A percentile compares a stretch with the other conserved stretches of the same genome.
These are phyloP conservation scores for Pelochelys cantorii DNA, from an alignment of 2,797 vertebrate species.

Conservation along the genomic window DNA sequence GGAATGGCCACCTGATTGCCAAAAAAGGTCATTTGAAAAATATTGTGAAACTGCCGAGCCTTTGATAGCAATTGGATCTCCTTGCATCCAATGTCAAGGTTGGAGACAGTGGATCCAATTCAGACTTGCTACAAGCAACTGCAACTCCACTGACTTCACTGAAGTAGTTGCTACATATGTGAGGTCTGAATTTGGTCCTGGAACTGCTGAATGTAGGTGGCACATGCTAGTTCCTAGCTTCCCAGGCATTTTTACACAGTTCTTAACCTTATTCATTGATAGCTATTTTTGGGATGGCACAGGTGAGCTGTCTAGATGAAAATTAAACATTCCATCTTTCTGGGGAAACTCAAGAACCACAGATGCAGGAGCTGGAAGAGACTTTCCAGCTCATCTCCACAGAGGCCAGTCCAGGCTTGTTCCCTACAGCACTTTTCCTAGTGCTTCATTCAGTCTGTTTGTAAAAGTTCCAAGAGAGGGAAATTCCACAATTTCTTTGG, in stretches of 20 bases:
- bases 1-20: not conserved
- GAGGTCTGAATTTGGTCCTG: not conserved
- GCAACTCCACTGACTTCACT: not conserved
- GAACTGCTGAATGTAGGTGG: not conserved
- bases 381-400: not conserved
- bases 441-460: not conserved
- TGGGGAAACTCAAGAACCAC: not conserved
- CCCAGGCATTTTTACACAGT: not conserved
- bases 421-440: not conserved
- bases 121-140: not conserved
- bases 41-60: not conserved
- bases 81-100: not conserved
- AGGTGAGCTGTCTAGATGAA: not conserved
- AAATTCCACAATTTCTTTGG: not conserved
- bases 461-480: not conserved
- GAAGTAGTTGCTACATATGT: not conserved
- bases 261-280: not conserved
- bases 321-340: not conserved
- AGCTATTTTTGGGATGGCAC: constrained; percentile 8
- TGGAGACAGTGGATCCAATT: not conserved
- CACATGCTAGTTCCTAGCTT: not conserved
- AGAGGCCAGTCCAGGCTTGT: not conserved
- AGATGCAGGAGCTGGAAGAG: not conserved
- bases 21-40: not conserved
- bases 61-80: constrained; percentile 3